Percentiles rank a stretch among this genome's conserved stretches.
These are phyloP conservation scores for Fukomys damarensis DNA, from an alignment of 2,113 vertebrate genomes.

Conservation along the genomic window DNA sequence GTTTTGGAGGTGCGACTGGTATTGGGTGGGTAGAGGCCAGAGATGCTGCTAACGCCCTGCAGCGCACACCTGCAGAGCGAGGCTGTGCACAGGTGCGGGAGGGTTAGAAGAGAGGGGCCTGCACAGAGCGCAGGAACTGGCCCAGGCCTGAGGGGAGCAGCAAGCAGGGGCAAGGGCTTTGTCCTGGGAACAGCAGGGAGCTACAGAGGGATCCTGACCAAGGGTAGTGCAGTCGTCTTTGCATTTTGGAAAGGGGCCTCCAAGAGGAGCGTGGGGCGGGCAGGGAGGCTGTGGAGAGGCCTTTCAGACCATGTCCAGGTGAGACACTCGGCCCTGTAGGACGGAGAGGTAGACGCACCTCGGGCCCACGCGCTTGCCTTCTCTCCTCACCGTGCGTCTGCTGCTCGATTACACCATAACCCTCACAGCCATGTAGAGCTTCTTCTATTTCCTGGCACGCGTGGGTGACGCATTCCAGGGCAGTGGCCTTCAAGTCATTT, in stretches of 20 bases:
- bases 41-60: fast-evolving
- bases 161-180: background rate
- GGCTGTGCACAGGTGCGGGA: fast-evolving
- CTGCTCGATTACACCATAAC: fast-evolving
- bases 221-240: background rate
- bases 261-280: background rate
- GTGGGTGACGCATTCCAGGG: background rate
- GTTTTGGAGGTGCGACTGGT: background rate
- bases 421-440: background rate
- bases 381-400: background rate
- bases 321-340: background rate
- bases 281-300: background rate
- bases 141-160: background rate
- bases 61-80: background rate
- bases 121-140: background rate
- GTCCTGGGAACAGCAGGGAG: background rate
- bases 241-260: background rate
- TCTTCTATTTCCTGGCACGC: background rate
- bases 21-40: background rate
- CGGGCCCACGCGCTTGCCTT: background rate
- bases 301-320: background rate
- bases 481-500: background rate
- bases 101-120: fast-evolving
- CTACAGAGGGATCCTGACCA: background rate
- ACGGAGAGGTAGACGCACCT: background rate